phyloP scores from a whole-genome alignment of 2,797 vertebrate species.

The Cygnus olor region DNA sequence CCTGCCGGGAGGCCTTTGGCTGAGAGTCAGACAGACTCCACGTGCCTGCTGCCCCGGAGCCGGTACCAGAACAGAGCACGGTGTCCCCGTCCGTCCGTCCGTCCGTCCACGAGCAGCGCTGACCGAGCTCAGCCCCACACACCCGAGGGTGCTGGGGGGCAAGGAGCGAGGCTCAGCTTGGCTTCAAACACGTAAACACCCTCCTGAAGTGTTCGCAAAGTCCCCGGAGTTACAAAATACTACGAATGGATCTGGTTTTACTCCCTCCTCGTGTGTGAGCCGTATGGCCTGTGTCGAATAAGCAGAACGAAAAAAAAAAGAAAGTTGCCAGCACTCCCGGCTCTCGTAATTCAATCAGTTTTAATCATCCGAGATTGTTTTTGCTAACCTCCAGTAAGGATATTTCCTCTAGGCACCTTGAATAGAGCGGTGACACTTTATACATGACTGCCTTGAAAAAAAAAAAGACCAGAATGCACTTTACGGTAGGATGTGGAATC shows the following conservation, averaged over 20 bases:
- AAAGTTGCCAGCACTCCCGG: neutral
- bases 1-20: neutral
- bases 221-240: neutral
- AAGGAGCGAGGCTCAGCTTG: neutral
- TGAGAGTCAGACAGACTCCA: neutral
- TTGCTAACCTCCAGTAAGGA: neutral
- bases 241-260: neutral
- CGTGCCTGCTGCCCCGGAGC: neutral
- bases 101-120: neutral
- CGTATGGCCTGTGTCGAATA: neutral
- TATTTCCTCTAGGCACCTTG: conserved; percentile 66
- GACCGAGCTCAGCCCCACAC: neutral
- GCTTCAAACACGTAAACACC: neutral
- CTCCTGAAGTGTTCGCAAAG: neutral
- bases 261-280: neutral
- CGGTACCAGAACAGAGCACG: rapidly evolving
- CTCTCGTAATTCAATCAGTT: conserved; percentile 42
- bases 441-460: conserved; percentile 53
- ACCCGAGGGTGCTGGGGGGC: neutral
- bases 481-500: conserved; percentile 47
- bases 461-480: conserved; percentile 36
- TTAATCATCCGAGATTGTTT: neutral
- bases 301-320: neutral
- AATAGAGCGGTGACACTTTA: conserved; percentile 50
- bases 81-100: neutral